These are phyloP conservation scores for Drymodes brunneopygia DNA, from an alignment of 2,113 vertebrate species.

Conservation along the genomic window DNA sequence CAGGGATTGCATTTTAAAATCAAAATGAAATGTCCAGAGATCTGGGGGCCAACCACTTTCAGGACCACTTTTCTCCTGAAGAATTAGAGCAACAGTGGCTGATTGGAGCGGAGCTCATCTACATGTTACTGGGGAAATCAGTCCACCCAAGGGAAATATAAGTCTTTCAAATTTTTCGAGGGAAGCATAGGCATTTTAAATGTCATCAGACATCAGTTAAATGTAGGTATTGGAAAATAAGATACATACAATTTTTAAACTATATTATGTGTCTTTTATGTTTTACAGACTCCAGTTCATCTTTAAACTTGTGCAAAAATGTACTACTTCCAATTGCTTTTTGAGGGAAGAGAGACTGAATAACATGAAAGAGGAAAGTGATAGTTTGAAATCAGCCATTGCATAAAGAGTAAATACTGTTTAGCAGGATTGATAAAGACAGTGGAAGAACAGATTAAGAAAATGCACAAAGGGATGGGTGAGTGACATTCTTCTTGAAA, in stretches of 20 bases:
- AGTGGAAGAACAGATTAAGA: background rate
- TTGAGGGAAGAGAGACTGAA: background rate
- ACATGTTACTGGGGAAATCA: background rate
- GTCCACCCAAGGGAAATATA: background rate
- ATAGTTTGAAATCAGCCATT: background rate
- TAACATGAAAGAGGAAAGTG: background rate
- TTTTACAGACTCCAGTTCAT: background rate
- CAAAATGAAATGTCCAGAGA: background rate
- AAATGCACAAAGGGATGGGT: background rate
- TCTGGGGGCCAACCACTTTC: background rate
- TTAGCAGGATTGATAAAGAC: background rate
- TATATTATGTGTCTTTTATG: background rate
- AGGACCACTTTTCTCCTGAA: background rate
- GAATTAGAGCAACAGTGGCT: background rate
- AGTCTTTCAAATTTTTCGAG: background rate
- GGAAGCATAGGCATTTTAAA: background rate
- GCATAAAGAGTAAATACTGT: background rate
- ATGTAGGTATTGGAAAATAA: background rate
- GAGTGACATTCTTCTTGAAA: background rate
- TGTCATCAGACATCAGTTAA: background rate
- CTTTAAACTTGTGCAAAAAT: background rate
- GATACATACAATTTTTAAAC: background rate
- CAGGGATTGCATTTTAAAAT: background rate
- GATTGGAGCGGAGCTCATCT: background rate
- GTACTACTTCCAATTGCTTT: background rate